Conservation (phyloP, 2,113 vertebrate genomes). For the Gymnocephalus cernua region DNA sequence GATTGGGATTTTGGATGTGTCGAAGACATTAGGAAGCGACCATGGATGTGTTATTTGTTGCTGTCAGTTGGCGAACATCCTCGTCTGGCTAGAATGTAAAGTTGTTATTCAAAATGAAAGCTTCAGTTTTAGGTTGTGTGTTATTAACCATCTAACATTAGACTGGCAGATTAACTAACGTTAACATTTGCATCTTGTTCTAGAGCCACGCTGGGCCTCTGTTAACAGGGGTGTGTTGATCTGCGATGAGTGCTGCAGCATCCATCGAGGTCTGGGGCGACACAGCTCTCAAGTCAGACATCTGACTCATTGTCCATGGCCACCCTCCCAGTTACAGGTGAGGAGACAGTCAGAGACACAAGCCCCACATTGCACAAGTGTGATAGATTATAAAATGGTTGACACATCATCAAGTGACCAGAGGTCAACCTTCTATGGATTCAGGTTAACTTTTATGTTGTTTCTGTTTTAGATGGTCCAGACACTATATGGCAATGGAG, state of each 20-base stretch:
- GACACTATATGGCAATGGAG: conserved; percentile 95
- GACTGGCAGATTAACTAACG: neutral
- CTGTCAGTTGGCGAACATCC: neutral
- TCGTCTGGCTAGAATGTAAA: neutral
- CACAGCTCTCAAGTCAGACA: conserved; percentile 99
- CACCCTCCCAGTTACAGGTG: conserved; percentile 95
- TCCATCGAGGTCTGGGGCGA: conserved; percentile 95
- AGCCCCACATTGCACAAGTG: neutral
- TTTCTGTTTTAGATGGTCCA: conserved; percentile 92
- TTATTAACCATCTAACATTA: neutral
- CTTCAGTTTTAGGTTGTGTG: neutral
- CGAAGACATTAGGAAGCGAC: neutral
- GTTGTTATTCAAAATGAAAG: too few relatives aligned
- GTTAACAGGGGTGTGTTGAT: conserved; percentile 95
- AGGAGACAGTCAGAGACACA: neutral
- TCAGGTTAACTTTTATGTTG: neutral
- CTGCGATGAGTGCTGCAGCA: conserved; percentile 98
- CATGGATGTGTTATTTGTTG: neutral
- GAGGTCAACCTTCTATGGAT: neutral
- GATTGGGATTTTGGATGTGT: neutral
- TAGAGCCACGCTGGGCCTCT: conserved; percentile 97
- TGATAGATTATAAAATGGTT: neutral
- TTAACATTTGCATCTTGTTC: conserved; percentile 13
- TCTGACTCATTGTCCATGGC: conserved; percentile 94
- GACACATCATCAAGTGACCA: neutral